Evolutionary conservation across 1,140 invertebrate genomes (phyloP).

Genomic region (Halictus rubicundus): DNA sequence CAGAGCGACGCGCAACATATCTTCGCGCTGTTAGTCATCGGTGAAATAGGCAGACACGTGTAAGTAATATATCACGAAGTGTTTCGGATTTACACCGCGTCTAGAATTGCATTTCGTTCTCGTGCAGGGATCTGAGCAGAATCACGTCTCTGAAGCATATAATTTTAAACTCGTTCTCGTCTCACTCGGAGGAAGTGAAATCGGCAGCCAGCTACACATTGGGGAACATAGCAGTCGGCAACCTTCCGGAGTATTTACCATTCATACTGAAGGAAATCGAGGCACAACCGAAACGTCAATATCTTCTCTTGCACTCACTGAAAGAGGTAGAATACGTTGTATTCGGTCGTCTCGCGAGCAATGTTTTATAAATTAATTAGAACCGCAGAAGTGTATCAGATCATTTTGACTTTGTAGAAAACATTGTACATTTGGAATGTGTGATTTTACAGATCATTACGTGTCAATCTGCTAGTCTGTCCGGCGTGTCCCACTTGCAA

Average conservation of each 20-base stretch:
- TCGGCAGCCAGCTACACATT: conserved; percentile 98
- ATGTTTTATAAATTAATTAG: background rate
- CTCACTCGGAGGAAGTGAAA: conserved; percentile 93
- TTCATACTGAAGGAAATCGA: conserved; percentile 97
- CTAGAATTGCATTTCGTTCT: conserved; percentile 1
- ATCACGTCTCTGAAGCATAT: conserved; percentile 88
- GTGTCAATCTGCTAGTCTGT: conserved; percentile 89
- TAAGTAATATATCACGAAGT: conserved; percentile 78
- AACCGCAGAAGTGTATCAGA: background rate
- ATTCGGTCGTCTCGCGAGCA: background rate
- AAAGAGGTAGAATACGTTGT: conserved; percentile 89
- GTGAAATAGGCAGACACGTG: conserved; percentile 97
- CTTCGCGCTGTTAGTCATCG: conserved; percentile 95
- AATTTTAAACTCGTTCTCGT: conserved; percentile 88
- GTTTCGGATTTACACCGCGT: too few relatives aligned
- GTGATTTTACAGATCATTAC: conserved; percentile 87
- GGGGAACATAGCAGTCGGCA: conserved; percentile 96
- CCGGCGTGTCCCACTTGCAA: conserved; percentile 89
- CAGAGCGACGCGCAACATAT: conserved; percentile 91
- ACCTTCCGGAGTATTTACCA: conserved; percentile 95
- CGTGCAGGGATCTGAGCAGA: conserved; percentile 90
- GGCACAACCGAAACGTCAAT: conserved; percentile 95
- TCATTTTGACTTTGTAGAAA: background rate
- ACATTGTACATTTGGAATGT: background rate
- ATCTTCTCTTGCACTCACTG: conserved; percentile 96